Conservation (phyloP, 2,888 invertebrate species). For the Agrilus cyanescens region DNA sequence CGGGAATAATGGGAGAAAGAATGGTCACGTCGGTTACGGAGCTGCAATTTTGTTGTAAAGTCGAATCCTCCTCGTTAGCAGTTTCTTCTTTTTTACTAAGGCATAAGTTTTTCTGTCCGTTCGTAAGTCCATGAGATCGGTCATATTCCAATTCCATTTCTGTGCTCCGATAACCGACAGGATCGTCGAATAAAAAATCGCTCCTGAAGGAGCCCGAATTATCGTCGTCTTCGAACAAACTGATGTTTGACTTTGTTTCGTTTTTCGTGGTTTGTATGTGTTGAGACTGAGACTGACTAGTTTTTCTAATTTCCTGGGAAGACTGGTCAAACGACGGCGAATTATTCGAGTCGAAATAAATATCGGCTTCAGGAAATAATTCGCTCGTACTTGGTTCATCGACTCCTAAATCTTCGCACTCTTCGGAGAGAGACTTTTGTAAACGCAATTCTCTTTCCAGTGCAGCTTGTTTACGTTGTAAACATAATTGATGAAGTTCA, state of each 20-base stretch:
- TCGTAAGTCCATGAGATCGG: conserved; percentile 25
- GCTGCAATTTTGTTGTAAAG: conserved; percentile 31
- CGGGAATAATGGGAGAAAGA: conserved; percentile 32
- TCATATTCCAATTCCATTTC: conserved; percentile 27
- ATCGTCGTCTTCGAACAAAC: conserved; percentile 31
- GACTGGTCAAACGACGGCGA: conserved; percentile 44
- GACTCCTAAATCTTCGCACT: conserved; percentile 67
- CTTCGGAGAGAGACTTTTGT: conserved; percentile 64
- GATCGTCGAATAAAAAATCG: conserved; percentile 31
- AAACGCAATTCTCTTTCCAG: conserved; percentile 43
- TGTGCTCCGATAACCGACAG: conserved; percentile 29
- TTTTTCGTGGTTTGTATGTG: conserved; percentile 11
- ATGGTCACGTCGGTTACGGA: conserved; percentile 35
- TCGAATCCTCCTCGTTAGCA: conserved; percentile 31
- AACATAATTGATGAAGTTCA: conserved; percentile 29
- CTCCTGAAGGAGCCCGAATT: conserved; percentile 27
- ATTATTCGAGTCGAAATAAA: conserved; percentile 59
- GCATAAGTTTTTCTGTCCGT: conserved; percentile 23
- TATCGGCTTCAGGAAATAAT: conserved; percentile 64
- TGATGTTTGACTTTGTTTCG: conserved; percentile 21
- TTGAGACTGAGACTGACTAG: conserved; percentile 9
- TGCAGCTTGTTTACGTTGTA: conserved; percentile 39
- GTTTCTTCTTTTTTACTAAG: conserved; percentile 22
- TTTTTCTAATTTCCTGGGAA: conserved; percentile 19
- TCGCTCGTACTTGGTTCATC: conserved; percentile 72